A percentile compares a stretch with the other conserved stretches of the same genome.
Conservation (phyloP, 2,797 vertebrate species). For the Lateolabrax maculatus region DNA sequence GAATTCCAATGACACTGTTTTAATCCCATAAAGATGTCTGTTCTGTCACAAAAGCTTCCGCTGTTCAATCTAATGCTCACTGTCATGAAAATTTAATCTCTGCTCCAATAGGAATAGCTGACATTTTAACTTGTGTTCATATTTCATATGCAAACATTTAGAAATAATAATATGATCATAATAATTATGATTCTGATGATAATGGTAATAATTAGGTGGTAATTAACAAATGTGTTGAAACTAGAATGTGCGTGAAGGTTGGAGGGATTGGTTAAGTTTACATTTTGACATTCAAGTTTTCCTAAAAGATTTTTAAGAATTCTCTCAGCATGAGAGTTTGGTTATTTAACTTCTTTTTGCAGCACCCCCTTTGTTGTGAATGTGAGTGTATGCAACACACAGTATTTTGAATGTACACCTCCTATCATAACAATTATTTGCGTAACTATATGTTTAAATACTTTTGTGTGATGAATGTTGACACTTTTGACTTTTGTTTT, state of each 20-base stretch:
- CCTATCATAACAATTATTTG: slow-evolving; percentile 51
- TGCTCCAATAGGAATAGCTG: background rate
- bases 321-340: slow-evolving; percentile 50
- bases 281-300: slow-evolving; percentile 5
- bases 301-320: slow-evolving; percentile 1
- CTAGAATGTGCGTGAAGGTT: background rate
- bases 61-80: slow-evolving; percentile 10
- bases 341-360: slow-evolving; percentile 42
- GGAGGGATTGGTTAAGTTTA: background rate
- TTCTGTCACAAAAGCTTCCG: slow-evolving; percentile 17
- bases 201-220: no score
- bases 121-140: slow-evolving; percentile 1
- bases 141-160: background rate
- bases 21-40: no score
- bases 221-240: background rate
- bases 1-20: no score
- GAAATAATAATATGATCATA: background rate
- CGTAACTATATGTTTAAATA: slow-evolving; percentile 25
- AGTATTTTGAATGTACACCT: slow-evolving; percentile 31
- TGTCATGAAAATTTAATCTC: background rate
- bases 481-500: slow-evolving; percentile 46
- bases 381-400: slow-evolving; percentile 46
- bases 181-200: no score
- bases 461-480: slow-evolving; percentile 50
- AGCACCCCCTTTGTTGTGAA: slow-evolving; percentile 46